Conservation (phyloP, 2,113 vertebrate species). For the Bos javanicus region DNA sequence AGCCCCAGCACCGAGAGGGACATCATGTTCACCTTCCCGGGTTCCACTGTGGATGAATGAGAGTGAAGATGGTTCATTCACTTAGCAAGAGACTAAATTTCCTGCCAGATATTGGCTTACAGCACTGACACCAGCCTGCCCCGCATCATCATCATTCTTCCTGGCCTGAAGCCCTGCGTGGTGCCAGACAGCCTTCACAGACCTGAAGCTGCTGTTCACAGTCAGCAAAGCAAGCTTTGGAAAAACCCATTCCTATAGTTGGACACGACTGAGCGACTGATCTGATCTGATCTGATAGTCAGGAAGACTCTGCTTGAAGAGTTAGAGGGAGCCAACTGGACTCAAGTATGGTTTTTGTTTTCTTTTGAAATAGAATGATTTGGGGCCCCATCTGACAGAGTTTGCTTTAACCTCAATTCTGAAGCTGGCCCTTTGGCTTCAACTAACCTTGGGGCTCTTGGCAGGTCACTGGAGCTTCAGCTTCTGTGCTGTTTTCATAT, state of each 20-base stretch:
- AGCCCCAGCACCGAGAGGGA: slow-evolving; percentile 82
- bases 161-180: background rate
- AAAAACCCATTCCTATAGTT: background rate
- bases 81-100: background rate
- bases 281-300: too few relatives aligned
- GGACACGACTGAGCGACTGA: too few relatives aligned
- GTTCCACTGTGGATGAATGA: background rate
- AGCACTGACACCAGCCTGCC: background rate
- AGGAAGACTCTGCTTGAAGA: background rate
- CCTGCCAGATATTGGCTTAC: background rate
- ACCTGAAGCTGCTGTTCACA: background rate
- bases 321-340: background rate
- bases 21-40: slow-evolving; percentile 77
- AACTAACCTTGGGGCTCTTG: slow-evolving; percentile 55
- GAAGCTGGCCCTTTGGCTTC: slow-evolving; percentile 3
- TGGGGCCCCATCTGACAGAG: background rate
- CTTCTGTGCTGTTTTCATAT: rapidly evolving
- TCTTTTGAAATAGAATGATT: background rate
- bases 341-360: background rate
- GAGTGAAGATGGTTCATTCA: background rate
- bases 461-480: background rate
- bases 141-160: background rate
- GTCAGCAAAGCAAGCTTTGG: background rate
- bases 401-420: slow-evolving; percentile 13
- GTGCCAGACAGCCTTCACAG: background rate